Evolutionary conservation across 2,797 vertebrate genomes (phyloP), one percentile per base, ranked within the genome.

Genomic region (Gymnothorax javanicus): DNA sequence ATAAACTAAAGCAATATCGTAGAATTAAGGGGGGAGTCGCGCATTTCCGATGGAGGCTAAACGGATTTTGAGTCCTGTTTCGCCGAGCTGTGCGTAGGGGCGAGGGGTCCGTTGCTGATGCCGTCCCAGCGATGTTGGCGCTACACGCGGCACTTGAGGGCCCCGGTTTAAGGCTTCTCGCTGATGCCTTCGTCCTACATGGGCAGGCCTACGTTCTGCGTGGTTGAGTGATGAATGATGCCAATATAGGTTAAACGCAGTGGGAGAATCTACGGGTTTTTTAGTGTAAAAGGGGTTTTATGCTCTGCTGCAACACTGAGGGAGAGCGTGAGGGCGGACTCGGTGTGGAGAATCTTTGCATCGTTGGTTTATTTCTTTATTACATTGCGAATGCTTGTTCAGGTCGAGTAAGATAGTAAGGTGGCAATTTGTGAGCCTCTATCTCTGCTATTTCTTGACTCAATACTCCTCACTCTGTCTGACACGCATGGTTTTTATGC

Each of bases 1-100:
- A 96, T 96, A 93, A 96, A 95, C 93, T 92, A 92, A 94, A 93
- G 95, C 94, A 96, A 96, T 96, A 96, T 96, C 89, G 94, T 93
- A 94, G 93, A 95, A 96, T 96, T 96, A 96, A 50, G 89, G 91
- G 90, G 94, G 91, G 90, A 93, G 94, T 93, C 90, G 91, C 90
- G 91, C 89, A 90, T 94, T 94, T 94, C 93, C 92, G 92, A 95
- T 94, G 91, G 94, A 91, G 91, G 88, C 92, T 96, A 95, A 96
- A 92, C 93, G 89, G 92, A 96, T 96, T 96, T 95, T 88, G 84
- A 90, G 82, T 87, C 90, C 90, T 85, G 3, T 94, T 94, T 93
- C 92, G 94, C 33, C 1, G 94, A 92, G 93, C 59, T 2, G 17
- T 8, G 62, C 52, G n/a, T 8, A 23, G 92, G 95, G 89, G 54